Conservation (phyloP, 2,888 invertebrate genomes). For the Epicampocera succincta region DNA sequence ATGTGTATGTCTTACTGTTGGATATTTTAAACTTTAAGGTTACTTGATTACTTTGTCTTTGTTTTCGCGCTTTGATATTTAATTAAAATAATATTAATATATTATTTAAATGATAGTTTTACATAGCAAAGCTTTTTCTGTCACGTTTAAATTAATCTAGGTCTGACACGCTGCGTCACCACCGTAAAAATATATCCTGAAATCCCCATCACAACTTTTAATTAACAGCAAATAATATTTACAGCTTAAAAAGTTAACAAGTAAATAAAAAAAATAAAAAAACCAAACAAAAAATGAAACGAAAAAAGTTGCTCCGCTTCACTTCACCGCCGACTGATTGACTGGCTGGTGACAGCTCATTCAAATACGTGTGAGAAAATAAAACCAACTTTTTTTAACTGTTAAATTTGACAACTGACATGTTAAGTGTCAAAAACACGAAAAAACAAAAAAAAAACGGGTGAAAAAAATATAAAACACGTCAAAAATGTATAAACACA, state of each 20-base stretch:
- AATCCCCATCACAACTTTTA: slow-evolving; percentile 42
- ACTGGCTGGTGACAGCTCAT: slow-evolving; percentile 49
- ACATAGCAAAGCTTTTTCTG: too few species aligned
- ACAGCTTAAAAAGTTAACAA: slow-evolving; percentile 34
- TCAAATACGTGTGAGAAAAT: slow-evolving; percentile 48
- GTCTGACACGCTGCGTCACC: neutral
- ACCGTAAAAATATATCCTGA: slow-evolving; percentile 5
- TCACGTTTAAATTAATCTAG: too few species aligned
- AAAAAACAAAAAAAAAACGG: slow-evolving; percentile 9
- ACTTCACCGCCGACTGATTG: slow-evolving; percentile 1
- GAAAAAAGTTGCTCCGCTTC: slow-evolving; percentile 29
- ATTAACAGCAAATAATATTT: slow-evolving; percentile 50
- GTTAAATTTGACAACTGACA: slow-evolving; percentile 59
- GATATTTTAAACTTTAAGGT: too few species aligned
- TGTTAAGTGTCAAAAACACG: slow-evolving; percentile 53
- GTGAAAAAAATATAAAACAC: slow-evolving; percentile 40
- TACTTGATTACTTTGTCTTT: too few species aligned
- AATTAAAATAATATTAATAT: too few species aligned
- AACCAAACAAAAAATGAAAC: neutral
- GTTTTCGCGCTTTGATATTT: too few species aligned
- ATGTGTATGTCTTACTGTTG: too few species aligned
- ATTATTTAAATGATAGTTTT: too few species aligned
- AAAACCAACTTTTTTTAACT: slow-evolving; percentile 13
- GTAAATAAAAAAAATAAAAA: slow-evolving; percentile 37
- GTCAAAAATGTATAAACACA: slow-evolving; percentile 55